Conservation (phyloP, 2,888 invertebrate genomes). For the Petrolisthes cinctipes region DNA sequence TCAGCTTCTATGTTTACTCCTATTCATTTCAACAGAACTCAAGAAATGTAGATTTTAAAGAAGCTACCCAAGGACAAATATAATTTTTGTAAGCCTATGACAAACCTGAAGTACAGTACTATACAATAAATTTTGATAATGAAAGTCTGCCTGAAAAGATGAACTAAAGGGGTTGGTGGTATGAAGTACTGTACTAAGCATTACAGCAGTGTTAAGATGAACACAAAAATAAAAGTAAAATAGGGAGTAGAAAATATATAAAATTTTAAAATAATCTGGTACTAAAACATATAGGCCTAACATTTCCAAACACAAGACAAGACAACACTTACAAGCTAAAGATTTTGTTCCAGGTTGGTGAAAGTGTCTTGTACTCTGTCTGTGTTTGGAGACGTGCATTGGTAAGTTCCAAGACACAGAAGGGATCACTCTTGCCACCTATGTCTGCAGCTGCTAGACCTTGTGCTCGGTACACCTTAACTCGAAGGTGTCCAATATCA, state of each 20-base stretch:
- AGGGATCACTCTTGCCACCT: conserved; percentile 98
- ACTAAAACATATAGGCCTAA: neutral
- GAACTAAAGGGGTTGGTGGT: too few species aligned
- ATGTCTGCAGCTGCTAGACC: conserved; percentile 94
- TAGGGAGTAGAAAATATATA: neutral
- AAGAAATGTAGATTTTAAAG: neutral
- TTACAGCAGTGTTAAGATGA: too few species aligned
- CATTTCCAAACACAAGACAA: too few species aligned
- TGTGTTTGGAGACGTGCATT: conserved; percentile 96
- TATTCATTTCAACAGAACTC: neutral
- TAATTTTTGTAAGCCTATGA: too few species aligned
- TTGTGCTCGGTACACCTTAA: conserved; percentile 86
- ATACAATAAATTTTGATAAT: too few species aligned
- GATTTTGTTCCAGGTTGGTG: conserved; percentile 98
- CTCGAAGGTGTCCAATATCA: conserved; percentile 94
- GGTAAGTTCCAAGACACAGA: conserved; percentile 94
- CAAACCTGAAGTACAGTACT: too few species aligned
- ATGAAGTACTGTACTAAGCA: too few species aligned
- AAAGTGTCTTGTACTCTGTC: conserved; percentile 97
- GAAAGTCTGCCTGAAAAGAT: too few species aligned
- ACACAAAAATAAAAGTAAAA: too few species aligned
- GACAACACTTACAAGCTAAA: conserved; percentile 91
- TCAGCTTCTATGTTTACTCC: neutral
- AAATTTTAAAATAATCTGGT: neutral
- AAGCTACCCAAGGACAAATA: too few species aligned